Conservation (phyloP, 2,113 vertebrate species). For the Myrmecophaga tridactyla region DNA sequence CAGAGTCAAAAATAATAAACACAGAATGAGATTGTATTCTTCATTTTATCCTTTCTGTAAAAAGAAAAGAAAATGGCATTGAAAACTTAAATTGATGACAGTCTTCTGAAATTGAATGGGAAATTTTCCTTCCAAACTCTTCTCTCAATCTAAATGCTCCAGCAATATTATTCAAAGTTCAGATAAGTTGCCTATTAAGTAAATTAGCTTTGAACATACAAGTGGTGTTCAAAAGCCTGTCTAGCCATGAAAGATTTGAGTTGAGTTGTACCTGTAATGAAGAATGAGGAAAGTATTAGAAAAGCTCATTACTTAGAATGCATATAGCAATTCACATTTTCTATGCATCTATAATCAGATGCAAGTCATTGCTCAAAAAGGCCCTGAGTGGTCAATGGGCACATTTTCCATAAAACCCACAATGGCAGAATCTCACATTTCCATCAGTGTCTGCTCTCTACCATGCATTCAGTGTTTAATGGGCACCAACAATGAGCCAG, state of each 20-base stretch:
- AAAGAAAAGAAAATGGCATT: conserved; percentile 73
- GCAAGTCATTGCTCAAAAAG: conserved; percentile 40
- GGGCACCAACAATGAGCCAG: not conserved
- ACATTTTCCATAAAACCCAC: conserved; percentile 34
- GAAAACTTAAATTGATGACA: conserved; percentile 66
- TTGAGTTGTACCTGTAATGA: conserved; percentile 48
- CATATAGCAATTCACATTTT: conserved; percentile 47
- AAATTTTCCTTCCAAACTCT: conserved; percentile 66
- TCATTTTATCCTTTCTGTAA: conserved; percentile 1
- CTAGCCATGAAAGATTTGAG: conserved; percentile 66
- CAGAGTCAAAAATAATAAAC: conserved; percentile 61
- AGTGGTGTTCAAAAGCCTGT: conserved; percentile 72
- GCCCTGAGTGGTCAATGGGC: not conserved
- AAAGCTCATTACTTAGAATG: conserved; percentile 61
- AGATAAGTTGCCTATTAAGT: conserved; percentile 63
- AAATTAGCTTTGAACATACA: conserved; percentile 73
- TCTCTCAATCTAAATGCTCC: conserved; percentile 57
- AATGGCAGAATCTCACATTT: not conserved
- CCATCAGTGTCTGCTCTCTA: not conserved
- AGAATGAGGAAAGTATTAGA: conserved; percentile 41
- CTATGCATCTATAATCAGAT: conserved; percentile 46
- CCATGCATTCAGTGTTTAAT: not conserved
- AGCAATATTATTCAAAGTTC: conserved; percentile 60
- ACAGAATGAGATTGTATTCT: conserved; percentile 71
- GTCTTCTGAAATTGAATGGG: conserved; percentile 69